Conservation (phyloP, 2,888 invertebrate genomes). For the Drosophila conformis region DNA sequence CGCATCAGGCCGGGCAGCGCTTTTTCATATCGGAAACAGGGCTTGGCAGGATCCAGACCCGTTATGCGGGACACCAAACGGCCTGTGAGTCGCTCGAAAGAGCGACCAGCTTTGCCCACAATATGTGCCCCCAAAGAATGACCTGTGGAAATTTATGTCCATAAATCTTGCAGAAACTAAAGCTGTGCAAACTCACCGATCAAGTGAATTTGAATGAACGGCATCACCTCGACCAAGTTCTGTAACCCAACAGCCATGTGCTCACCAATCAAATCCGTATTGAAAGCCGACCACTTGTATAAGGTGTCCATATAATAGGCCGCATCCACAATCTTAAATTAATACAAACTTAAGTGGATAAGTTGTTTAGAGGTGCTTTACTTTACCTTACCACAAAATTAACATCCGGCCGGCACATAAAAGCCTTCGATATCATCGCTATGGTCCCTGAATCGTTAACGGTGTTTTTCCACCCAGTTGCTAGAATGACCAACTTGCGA, state of each 20-base stretch:
- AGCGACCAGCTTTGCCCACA: slow-evolving; percentile 80
- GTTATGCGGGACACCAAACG: slow-evolving; percentile 79
- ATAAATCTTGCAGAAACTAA: not conserved
- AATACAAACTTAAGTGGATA: not conserved
- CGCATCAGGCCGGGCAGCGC: slow-evolving; percentile 69
- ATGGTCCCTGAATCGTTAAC: slow-evolving; percentile 72
- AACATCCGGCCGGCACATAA: slow-evolving; percentile 78
- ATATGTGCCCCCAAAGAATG: slow-evolving; percentile 84
- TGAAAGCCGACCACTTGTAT: slow-evolving; percentile 83
- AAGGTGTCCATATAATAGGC: slow-evolving; percentile 80
- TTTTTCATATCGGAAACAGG: slow-evolving; percentile 80
- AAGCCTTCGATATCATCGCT: slow-evolving; percentile 75
- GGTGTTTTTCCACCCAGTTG: slow-evolving; percentile 83
- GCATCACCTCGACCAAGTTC: slow-evolving; percentile 68
- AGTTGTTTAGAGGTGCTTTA: not conserved
- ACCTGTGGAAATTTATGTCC: slow-evolving; percentile 50
- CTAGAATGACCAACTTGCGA: slow-evolving; percentile 79
- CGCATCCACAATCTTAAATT: slow-evolving; percentile 76
- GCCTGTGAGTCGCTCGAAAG: slow-evolving; percentile 76
- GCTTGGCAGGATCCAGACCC: slow-evolving; percentile 84
- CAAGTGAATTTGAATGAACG: slow-evolving; percentile 79
- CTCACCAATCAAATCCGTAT: slow-evolving; percentile 82
- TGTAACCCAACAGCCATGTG: slow-evolving; percentile 73
- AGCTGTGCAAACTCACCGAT: slow-evolving; percentile 58
- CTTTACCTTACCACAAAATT: slow-evolving; percentile 81